Evolutionary conservation across 2,113 vertebrate species (phyloP), one percentile per base, ranked within the genome.

Genomic region (Neogale vison): DNA sequence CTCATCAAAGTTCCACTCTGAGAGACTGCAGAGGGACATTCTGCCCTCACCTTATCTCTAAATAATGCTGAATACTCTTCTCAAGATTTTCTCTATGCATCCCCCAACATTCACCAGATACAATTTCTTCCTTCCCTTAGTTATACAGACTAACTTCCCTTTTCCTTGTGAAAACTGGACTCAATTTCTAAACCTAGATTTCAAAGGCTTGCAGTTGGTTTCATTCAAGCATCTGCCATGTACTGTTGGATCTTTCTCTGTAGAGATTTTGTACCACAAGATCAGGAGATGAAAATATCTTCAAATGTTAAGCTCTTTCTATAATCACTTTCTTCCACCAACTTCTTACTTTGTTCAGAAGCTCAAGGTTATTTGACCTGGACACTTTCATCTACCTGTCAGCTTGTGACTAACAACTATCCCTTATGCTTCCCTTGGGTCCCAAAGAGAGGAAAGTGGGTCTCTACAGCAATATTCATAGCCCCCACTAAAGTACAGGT

Each of bases 241-340:
- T 45, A 63, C 45, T 20, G 24, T 11, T 67, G 74, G 34, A 59
- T 80, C 63, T 76, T 20, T 67, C 47, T 67, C 15, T 72, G 24
- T 2, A 81, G 74, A 50, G 29, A 67, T 81, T 76, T 85, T 93
- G 15, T 93, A 67, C 15, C 47, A 59, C 12, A 10, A 86, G 18
- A 39, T 86, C 80, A 76, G 39, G 24, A 69, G 39, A 81, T 96
- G 67, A 85, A 96, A 80, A 36, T 82, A n/a, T 76, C 26, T 95
- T 90, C n/a, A 47, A 50, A 42, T 47, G 3, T 90, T 90, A 50
- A 59, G 31, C 15, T 72, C 31, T 83, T 91, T 82, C 63, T 12
- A 92, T 55, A 88, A 85, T 92, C 55, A 71, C 21, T 94, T 65
- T 91, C 26, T 20, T 88, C 50, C 4, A 42, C 55, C 59, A 90